Percentiles rank a stretch among this genome's conserved stretches.
Conservation (phyloP, 2,113 vertebrate genomes). For the Pterocles gutturalis region DNA sequence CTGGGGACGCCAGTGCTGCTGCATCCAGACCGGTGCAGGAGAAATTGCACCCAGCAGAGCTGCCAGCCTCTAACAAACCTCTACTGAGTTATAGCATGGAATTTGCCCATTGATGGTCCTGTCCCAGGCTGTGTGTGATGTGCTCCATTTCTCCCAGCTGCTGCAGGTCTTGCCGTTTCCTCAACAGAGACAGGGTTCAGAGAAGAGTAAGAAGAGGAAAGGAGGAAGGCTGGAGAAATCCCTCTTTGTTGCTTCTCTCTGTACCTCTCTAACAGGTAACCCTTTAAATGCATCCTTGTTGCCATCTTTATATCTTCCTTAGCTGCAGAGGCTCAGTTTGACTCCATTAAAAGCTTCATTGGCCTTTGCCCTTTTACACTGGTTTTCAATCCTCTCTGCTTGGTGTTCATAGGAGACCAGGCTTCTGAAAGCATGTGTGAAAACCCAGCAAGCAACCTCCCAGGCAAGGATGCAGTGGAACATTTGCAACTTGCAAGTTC, state of each 20-base stretch:
- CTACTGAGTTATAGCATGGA: fast-evolving
- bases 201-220: neutral
- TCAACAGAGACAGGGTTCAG: neutral
- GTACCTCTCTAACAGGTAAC: neutral
- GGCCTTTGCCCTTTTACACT: neutral
- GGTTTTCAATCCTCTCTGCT: neutral
- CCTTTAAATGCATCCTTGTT: neutral
- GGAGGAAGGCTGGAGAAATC: neutral
- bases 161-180: neutral
- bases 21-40: fast-evolving
- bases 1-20: neutral
- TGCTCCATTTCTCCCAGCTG: neutral
- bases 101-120: neutral
- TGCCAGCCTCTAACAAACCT: neutral
- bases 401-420: neutral
- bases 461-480: neutral
- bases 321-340: neutral
- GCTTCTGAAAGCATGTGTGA: neutral
- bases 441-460: neutral
- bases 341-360: neutral
- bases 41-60: neutral
- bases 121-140: neutral
- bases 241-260: neutral
- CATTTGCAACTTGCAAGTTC: neutral
- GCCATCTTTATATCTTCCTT: neutral